Evolutionary conservation across 2,888 invertebrate genomes (phyloP), one percentile per base, ranked within the genome.

Genomic region (Polyommatus icarus): DNA sequence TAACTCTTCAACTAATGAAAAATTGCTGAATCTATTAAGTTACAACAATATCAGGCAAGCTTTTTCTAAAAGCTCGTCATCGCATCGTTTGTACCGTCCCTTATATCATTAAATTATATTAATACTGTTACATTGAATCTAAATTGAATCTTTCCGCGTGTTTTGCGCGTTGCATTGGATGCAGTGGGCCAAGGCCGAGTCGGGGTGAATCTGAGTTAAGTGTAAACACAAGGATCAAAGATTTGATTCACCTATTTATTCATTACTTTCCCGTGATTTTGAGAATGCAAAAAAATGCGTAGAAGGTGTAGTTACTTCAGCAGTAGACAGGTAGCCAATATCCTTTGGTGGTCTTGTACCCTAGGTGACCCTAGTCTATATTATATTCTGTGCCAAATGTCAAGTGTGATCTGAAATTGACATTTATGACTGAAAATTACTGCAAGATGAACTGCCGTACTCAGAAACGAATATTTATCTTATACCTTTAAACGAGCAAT

Each of bases 181-280:
- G 88, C 82, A 84, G 85, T 89, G 83, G 91, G 90, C 86, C 92
- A 92, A 91, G 91, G 92, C 85, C 85, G 81, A 24, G 73, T 46
- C 15, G 15, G 72, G 50, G 24, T 54, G 73, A 10, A 67, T 67
- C 4, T 61, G 12, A 15, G 67, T 61, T 12, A 61, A 24, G 59
- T 10, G 29, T 29, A 20, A 15, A 67, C 18, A 32, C 29, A 18
- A 67, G 29, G 29, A 32, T 67, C 67, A 67, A 67, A 67, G 12
- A 67, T 18, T 15, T 67, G 12, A 67, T 67, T 67, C 18, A 32
- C 29, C 67, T 67, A 67, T 6, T 24, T 20, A 59, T n/a, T n/a
- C 7, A 57, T 57, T 18, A 57, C 4, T 15, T 15, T 15, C 15
- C 3, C 15, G 50, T 15, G 50, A 50, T 40, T 40, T 40, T 40